phyloP scores from a whole-genome alignment of 1,140 invertebrate species.

The Drosophila erecta region DNA sequence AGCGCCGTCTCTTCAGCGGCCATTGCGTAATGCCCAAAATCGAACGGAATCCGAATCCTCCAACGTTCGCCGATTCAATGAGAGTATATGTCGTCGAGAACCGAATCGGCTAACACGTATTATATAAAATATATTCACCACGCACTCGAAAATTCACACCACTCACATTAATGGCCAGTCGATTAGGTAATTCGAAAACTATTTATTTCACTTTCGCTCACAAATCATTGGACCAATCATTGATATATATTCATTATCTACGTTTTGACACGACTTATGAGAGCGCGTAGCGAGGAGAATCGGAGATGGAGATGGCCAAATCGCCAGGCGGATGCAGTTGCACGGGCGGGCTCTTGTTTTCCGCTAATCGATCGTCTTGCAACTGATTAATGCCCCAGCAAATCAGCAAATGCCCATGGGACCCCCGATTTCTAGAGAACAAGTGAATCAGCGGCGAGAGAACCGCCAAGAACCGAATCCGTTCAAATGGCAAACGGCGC shows the following conservation, averaged over 20 bases:
- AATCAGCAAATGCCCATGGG: constrained; percentile 47
- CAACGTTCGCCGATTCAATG: constrained; percentile 50
- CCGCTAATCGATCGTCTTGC: constrained; percentile 83
- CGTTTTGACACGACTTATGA: constrained; percentile 12
- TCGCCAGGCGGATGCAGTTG: constrained; percentile 15
- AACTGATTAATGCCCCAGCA: constrained; percentile 76
- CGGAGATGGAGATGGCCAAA: constrained; percentile 5
- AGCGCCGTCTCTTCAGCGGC: constrained; percentile 59
- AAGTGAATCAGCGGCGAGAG: constrained; percentile 44
- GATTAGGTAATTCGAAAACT: constrained; percentile 77
- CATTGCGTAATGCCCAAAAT: constrained; percentile 69
- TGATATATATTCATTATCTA: constrained; percentile 10
- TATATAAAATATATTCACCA: constrained; percentile 66
- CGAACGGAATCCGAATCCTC: constrained; percentile 21
- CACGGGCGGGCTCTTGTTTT: constrained; percentile 63
- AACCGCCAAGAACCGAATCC: constrained; percentile 26
- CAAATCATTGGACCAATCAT: constrained; percentile 23
- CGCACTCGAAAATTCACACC: constrained; percentile 58
- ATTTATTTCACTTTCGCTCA: constrained; percentile 35
- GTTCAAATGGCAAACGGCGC: constrained; percentile 49
- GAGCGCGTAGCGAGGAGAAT: constrained; percentile 12
- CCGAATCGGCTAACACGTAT: constrained; percentile 16
- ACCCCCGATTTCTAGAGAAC: constrained; percentile 8
- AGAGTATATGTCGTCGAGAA: constrained; percentile 5
- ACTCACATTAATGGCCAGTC: constrained; percentile 57